Conservation (phyloP, 2,888 invertebrate genomes). For the Creontiades dilutus region DNA sequence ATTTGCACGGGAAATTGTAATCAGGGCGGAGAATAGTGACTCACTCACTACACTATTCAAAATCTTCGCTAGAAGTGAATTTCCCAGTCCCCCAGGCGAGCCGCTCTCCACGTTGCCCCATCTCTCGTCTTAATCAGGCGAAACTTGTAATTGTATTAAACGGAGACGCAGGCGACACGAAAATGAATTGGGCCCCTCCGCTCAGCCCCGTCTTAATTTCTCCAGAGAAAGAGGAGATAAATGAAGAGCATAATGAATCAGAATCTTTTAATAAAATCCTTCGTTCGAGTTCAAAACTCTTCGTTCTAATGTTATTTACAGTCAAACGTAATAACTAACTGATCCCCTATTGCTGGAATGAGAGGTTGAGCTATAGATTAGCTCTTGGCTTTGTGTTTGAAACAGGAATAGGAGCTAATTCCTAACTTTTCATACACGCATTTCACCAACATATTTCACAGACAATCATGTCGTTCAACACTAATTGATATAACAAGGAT, state of each 20-base stretch:
- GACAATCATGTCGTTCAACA: no score
- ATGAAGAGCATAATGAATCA: slow-evolving; percentile 46
- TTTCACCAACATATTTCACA: no score
- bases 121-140: slow-evolving; percentile 12
- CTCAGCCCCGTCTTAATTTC: slow-evolving; percentile 17
- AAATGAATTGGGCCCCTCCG: slow-evolving; percentile 20
- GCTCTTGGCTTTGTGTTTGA: no score
- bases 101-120: background rate
- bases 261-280: slow-evolving; percentile 49
- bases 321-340: background rate
- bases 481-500: no score
- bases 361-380: no score
- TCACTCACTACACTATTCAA: background rate
- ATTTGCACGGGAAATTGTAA: background rate
- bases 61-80: background rate
- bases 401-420: no score
- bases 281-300: background rate
- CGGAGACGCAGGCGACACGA: slow-evolving; percentile 10
- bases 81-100: background rate
- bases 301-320: background rate
- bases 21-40: background rate
- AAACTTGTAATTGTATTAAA: slow-evolving; percentile 33
- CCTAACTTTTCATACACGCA: no score
- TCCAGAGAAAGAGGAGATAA: slow-evolving; percentile 40
- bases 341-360: background rate